Conservation (phyloP, 2,113 vertebrate genomes). For the Sialia sialis region DNA sequence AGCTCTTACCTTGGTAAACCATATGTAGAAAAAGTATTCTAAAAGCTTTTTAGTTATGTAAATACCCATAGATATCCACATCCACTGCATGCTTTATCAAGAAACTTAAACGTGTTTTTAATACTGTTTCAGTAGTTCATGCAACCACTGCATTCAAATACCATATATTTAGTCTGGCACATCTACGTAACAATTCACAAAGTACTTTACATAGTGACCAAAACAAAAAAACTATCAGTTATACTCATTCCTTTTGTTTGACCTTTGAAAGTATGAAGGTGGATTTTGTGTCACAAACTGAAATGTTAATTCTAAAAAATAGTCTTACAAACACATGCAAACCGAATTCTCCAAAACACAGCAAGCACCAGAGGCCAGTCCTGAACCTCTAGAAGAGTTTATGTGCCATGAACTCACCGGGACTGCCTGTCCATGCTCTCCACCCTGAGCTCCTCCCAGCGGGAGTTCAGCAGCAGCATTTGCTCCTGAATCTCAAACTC, state of each 20-base stretch:
- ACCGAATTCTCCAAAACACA: neutral
- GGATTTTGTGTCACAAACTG: neutral
- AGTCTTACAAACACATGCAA: neutral
- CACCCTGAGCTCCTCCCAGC: conserved; percentile 92
- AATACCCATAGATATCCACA: neutral
- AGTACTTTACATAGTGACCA: neutral
- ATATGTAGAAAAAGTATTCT: neutral
- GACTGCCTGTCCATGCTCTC: conserved; percentile 97
- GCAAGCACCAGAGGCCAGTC: neutral
- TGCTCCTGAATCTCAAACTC: conserved; percentile 96
- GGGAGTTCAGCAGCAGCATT: conserved; percentile 91
- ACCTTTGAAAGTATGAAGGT: neutral
- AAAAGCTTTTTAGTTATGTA: neutral
- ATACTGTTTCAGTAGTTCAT: neutral
- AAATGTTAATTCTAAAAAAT: neutral
- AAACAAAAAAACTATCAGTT: neutral
- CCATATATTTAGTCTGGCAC: neutral
- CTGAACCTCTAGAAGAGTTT: neutral
- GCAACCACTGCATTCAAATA: neutral
- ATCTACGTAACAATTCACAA: neutral
- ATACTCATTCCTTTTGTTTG: neutral
- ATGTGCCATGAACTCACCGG: conserved; percentile 71
- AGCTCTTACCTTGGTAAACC: neutral
- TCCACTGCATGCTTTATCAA: neutral
- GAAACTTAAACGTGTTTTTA: neutral